These are phyloP conservation scores for Dryobotodes eremita DNA, from an alignment of 2,888 invertebrate genomes.

Conservation along the genomic window DNA sequence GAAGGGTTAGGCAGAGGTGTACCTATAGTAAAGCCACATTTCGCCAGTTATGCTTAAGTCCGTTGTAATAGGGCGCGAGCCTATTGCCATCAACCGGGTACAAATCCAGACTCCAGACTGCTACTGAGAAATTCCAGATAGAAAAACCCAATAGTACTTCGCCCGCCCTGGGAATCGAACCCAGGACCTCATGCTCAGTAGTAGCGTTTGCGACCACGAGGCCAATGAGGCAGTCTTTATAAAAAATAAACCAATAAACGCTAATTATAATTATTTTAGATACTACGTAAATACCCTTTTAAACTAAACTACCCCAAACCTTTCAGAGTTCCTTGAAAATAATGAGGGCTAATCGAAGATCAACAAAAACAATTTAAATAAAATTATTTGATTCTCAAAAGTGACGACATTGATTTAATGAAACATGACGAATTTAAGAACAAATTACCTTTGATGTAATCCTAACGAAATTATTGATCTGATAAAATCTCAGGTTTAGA, in stretches of 20 bases:
- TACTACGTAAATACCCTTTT: not conserved
- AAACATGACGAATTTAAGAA: slow-evolving; percentile 16
- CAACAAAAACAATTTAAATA: slow-evolving; percentile 27
- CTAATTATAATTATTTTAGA: not conserved
- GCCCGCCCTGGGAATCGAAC: no score
- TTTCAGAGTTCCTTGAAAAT: not conserved
- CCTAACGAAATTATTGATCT: slow-evolving; percentile 16
- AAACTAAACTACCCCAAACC: not conserved
- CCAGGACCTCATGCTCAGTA: no score
- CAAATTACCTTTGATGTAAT: slow-evolving; percentile 39
- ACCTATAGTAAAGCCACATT: no score
- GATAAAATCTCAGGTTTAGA: not conserved
- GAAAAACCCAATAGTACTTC: no score
- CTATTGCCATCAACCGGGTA: no score
- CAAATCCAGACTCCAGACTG: no score
- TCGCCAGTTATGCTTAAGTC: no score
- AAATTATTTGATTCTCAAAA: not conserved
- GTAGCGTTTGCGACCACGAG: no score
- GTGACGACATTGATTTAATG: not conserved
- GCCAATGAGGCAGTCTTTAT: no score
- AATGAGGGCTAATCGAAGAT: not conserved
- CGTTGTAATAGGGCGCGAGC: no score
- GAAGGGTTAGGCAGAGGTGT: no score
- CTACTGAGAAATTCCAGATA: no score
- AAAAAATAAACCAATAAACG: not conserved